Conservation (phyloP, 2,888 invertebrate species). For the Cenopis cana region DNA sequence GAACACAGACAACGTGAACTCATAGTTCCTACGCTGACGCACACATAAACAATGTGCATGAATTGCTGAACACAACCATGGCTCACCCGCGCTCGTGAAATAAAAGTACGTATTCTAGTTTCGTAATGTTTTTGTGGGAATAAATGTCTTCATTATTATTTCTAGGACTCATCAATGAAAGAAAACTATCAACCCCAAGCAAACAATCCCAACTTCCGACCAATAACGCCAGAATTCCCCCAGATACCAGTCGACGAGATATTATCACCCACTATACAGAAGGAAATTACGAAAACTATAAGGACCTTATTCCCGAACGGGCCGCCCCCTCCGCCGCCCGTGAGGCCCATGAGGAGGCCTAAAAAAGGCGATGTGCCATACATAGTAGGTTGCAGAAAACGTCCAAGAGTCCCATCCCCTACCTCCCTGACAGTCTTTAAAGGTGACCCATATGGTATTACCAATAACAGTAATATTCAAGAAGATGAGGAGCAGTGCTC, state of each 20-base stretch:
- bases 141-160: background rate
- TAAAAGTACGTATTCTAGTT: too few relatives aligned
- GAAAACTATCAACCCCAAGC: slow-evolving; percentile 1
- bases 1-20: too few relatives aligned
- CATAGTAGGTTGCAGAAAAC: slow-evolving; percentile 57
- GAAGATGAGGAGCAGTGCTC: slow-evolving; percentile 46
- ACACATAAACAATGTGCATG: too few relatives aligned
- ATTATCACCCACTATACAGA: slow-evolving; percentile 45
- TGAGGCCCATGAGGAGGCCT: slow-evolving; percentile 54
- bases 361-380: slow-evolving; percentile 55
- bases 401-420: slow-evolving; percentile 47
- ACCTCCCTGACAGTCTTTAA: slow-evolving; percentile 51
- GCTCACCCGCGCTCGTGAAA: too few relatives aligned
- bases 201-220: slow-evolving; percentile 8
- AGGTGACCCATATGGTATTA: slow-evolving; percentile 54
- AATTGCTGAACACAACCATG: too few relatives aligned
- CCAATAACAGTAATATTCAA: slow-evolving; percentile 15
- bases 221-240: slow-evolving; percentile 16
- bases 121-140: too few relatives aligned
- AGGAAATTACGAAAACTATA: slow-evolving; percentile 48
- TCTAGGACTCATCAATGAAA: slow-evolving; percentile 20
- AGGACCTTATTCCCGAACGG: slow-evolving; percentile 47
- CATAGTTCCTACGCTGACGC: too few relatives aligned
- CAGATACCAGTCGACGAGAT: slow-evolving; percentile 13
- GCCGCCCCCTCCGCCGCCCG: slow-evolving; percentile 46